Conservation (phyloP, 2,113 vertebrate genomes). For the Pundamilia nyererei region DNA sequence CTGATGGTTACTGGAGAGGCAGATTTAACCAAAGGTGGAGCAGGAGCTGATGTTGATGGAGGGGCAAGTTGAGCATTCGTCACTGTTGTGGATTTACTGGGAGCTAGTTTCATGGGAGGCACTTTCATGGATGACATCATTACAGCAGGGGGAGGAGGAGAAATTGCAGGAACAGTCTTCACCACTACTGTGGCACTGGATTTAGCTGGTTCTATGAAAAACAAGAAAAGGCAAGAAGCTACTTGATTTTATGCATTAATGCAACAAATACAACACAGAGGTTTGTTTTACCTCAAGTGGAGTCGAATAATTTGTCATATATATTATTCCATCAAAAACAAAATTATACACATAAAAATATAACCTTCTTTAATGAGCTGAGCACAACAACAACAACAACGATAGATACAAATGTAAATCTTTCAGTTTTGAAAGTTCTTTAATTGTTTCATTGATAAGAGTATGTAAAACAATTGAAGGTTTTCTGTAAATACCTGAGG, state of each 20-base stretch:
- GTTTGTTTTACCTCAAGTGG: neutral
- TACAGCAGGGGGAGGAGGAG: slow-evolving; percentile 56
- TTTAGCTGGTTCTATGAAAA: slow-evolving; percentile 64
- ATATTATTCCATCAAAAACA: neutral
- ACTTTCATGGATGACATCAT: slow-evolving; percentile 71
- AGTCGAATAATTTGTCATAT: neutral
- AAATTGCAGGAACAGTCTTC: slow-evolving; percentile 62
- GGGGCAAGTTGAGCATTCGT: slow-evolving; percentile 13
- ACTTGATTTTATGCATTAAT: neutral
- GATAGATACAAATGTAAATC: neutral
- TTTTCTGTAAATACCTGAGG: slow-evolving; percentile 64
- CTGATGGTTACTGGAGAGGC: slow-evolving; percentile 30
- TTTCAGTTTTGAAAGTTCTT: neutral
- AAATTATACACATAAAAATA: neutral
- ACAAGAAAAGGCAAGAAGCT: neutral
- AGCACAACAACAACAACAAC: neutral
- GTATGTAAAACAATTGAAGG: neutral
- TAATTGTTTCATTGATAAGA: neutral
- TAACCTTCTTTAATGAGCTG: neutral
- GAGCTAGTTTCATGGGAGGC: slow-evolving; percentile 61
- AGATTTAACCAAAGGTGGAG: slow-evolving; percentile 28
- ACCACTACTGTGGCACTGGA: slow-evolving; percentile 68
- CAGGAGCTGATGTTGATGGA: slow-evolving; percentile 29
- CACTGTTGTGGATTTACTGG: slow-evolving; percentile 48
- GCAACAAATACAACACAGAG: neutral